A percentile compares a stretch with the other conserved stretches of the same genome.
These are phyloP conservation scores for Cryptocephalus primarius DNA, from an alignment of 2,888 invertebrate species.

Conservation along the genomic window DNA sequence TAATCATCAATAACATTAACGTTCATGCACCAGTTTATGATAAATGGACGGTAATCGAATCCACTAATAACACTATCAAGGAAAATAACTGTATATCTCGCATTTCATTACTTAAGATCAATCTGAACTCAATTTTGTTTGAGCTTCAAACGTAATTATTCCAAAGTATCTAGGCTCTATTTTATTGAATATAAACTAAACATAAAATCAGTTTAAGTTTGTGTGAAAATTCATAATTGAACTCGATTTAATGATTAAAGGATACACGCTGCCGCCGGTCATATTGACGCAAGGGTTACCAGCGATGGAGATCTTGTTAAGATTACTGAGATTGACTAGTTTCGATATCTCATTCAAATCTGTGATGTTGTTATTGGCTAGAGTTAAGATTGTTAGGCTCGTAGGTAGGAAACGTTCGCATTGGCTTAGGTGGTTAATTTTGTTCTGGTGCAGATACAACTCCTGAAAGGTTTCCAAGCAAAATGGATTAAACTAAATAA, in stretches of 20 bases:
- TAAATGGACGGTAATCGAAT: conserved; percentile 85
- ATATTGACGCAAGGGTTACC: conserved; percentile 81
- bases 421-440: conserved; percentile 67
- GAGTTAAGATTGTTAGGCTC: conserved; percentile 61
- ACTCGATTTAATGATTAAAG: conserved; percentile 34
- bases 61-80: conserved; percentile 43
- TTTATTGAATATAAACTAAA: no score
- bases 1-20: conserved; percentile 82
- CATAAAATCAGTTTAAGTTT: no score
- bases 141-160: no score
- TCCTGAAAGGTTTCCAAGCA: conserved; percentile 45
- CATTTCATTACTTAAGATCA: no score
- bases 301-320: conserved; percentile 73
- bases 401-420: conserved; percentile 74
- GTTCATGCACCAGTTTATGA: conserved; percentile 87
- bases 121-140: no score
- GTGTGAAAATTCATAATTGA: no score
- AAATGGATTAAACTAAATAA: not conserved
- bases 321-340: conserved; percentile 60
- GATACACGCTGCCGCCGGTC: conserved; percentile 70
- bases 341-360: conserved; percentile 82
- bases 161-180: no score
- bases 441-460: conserved; percentile 75
- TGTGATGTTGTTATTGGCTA: conserved; percentile 72
- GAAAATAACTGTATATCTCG: not conserved